Evolutionary conservation across 2,113 vertebrate genomes (phyloP).

Genomic region (Eupsittula cactorum): DNA sequence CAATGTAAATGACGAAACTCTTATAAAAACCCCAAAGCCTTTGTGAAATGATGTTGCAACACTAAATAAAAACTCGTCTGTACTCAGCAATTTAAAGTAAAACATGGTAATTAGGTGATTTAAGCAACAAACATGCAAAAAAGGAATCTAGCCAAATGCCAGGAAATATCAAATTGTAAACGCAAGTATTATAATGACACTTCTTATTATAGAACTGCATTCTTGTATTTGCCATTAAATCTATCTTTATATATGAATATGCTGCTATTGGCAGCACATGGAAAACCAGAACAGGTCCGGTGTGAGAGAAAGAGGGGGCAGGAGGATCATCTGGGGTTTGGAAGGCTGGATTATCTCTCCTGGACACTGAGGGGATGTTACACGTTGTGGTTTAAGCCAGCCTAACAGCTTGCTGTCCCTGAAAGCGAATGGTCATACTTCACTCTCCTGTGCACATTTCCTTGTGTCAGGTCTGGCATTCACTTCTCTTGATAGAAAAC

Average conservation of each 20-base stretch:
- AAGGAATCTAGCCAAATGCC: not conserved
- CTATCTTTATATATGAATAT: not conserved
- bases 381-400: not conserved
- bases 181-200: not conserved
- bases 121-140: not conserved
- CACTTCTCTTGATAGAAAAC: not conserved
- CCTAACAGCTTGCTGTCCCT: not conserved
- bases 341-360: not conserved
- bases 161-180: not conserved
- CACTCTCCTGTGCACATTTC: accelerated
- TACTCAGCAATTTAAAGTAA: not conserved
- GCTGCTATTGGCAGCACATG: not conserved
- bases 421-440: not conserved
- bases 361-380: not conserved
- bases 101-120: not conserved
- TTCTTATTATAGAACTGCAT: not conserved
- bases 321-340: not conserved
- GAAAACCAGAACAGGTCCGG: not conserved
- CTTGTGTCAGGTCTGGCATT: not conserved
- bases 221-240: not conserved
- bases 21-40: not conserved
- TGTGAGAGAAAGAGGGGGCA: not conserved
- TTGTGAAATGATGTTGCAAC: not conserved
- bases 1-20: not conserved
- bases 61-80: not conserved